Conservation (phyloP, 2,113 vertebrate species). For the Forbesichthys papilliferus region DNA sequence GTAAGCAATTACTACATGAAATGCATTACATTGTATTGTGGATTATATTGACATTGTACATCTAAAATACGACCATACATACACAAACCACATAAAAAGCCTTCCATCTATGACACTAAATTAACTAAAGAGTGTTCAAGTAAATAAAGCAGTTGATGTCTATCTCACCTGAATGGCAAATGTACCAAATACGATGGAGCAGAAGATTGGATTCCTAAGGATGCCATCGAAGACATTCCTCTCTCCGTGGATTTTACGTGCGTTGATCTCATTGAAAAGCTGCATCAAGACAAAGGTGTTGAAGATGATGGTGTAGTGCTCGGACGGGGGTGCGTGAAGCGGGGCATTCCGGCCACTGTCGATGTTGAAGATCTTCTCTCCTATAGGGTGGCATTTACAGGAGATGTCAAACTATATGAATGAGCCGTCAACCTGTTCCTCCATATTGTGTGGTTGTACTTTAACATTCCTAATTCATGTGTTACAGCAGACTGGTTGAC, state of each 20-base stretch:
- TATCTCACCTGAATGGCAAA: constrained; percentile 88
- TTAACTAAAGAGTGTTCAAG: background rate
- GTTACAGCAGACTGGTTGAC: too few species aligned
- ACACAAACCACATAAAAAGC: too few species aligned
- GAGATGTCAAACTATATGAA: background rate
- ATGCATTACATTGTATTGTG: too few species aligned
- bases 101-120: too few species aligned
- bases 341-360: constrained; percentile 94
- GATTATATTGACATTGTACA: too few species aligned
- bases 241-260: constrained; percentile 97
- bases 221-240: constrained; percentile 97
- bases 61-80: too few species aligned
- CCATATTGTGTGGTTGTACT: background rate
- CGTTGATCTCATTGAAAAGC: constrained; percentile 98
- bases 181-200: constrained; percentile 94
- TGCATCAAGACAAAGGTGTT: constrained; percentile 99
- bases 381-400: constrained; percentile 57
- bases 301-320: constrained; percentile 99
- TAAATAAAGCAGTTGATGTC: background rate
- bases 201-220: constrained; percentile 97
- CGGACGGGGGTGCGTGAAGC: constrained; percentile 92
- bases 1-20: too few species aligned
- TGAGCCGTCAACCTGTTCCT: background rate
- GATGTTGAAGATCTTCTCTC: constrained; percentile 94
- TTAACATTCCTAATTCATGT: too few species aligned